Base-by-base conservation (phyloP, 2,113 vertebrate genomes). In the Spea multiplicata region DNA sequence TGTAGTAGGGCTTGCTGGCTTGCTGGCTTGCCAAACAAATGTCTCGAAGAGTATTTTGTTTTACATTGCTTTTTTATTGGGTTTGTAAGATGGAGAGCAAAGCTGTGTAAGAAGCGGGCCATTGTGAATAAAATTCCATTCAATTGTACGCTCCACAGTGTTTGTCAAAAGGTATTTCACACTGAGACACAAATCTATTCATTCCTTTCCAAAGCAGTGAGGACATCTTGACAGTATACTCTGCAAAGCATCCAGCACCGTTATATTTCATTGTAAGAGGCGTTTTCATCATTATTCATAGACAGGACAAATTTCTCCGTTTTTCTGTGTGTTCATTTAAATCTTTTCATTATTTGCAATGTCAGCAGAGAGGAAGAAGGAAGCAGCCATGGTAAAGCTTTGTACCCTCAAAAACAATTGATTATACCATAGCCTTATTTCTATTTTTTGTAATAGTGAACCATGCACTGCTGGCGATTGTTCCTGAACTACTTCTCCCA, bases 111-210 rank as follows among this genome's bases (percentile, higher is more conserved):
- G 8, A 59, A 14, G 5, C 13, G 8, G 6, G 30, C 10, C 16
- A 73, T 67, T 67, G 64, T 48, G 61, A 73, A 67, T 46, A 67
- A 47, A 50, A 10, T 8, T n/a, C 4, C 72, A 61, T 66, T 80
- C 12, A 65, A 65, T 52, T 71, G 48, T 66, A 65, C 47, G 12
- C 49, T 71, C 59, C 57, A 64, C 13, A 52, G 17, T 16, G 44
- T 68, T 49, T 62, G 69, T 55, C 76, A 72, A 49, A 78, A 66
- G 8, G 64, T 72, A 78, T 72, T 78, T 71, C 46, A 71, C 45
- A 78, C 47, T 64, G 13, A 65, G 59, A 65, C 46, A 46, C 59
- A 30, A 30, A 14, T 69, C 67, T 71, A 71, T 71, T 71, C 55
- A 71, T 52, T 52, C 17, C 57, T 59, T 14, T 70, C 75, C 66